Base-by-base conservation (phyloP, 2,797 vertebrate species). In the Nannoperca obscura region DNA sequence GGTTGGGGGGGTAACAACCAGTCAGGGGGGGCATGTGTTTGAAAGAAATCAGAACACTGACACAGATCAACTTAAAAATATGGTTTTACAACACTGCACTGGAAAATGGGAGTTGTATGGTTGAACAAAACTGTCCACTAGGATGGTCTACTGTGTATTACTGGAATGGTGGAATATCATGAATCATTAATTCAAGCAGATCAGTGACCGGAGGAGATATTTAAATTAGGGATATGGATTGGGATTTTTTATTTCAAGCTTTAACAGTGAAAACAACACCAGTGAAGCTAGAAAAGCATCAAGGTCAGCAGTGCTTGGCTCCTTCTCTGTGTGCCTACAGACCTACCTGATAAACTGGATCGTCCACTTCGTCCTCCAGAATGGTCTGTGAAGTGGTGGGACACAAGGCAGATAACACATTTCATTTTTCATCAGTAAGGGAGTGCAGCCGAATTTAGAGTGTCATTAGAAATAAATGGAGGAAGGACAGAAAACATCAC, bases 261-360 rank as follows among this genome's bases (percentile, higher is more conserved):
- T 80, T 68, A 71, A 53, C 73, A 63, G 80, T 76, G 82, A 88
- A 90, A 88, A 87, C 81, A 83, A 82, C 82, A 68, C 49, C 59
- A 75, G 78, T 78, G 73, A 86, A 84, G 78, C 81, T 70, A 74
- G 22, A 76, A 61, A 80, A 78, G 71, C 75, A 50, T 83, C 64
- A 73, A 60, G 76, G 30, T 79, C 65, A 57, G 78, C 80, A 62
- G 75, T 55, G 73, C 73, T 69, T 68, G 0, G 19, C n/a, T 65
- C 36, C 78, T 44, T 65, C 67, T 60, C 63, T 59, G 71, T 75
- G 86, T 63, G 76, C 58, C 76, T 7, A 7, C 14, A 36, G 69
- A 85, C 95, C 96, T 97, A 99, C 98, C 98, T 99, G 98, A 95
- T 99, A 99, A 38, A 99, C 97, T 36, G 98, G 98, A 90, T 99